Base-by-base conservation (phyloP, 2,888 invertebrate species). In the Netelia melanura region DNA sequence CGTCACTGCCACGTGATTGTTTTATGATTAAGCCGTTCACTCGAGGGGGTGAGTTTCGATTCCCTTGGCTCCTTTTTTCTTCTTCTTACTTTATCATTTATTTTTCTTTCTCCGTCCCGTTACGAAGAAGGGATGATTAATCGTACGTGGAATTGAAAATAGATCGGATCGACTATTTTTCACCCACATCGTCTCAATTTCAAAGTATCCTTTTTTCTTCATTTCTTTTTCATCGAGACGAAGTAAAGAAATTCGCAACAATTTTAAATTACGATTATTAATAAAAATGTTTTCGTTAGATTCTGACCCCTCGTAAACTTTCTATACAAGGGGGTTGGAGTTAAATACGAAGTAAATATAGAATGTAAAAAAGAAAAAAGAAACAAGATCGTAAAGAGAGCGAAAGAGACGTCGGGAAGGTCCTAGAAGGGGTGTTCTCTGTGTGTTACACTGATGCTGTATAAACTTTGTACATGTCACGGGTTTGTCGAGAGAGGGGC, bases 21-120 rank as follows among this genome's bases (percentile, higher is more conserved):
- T 93, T 93, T 92, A 93, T 91, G 93, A 93, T 93, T 92, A 92
- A 93, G 93, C 92, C 91, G 93, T 93, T 93, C 92, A 84, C 83
- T 81, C 77, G 82, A 70, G 67, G 71, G 76, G 72, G 68, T 74
- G 80, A 76, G 67, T 72, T 83, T 77, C 71, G 83, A 85, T 77
- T 67, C 61, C 65, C 62, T 72, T 80, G 25, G 74, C 65, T 72
- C 17, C 21, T 30, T 52, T 43, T 74, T 44, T 30, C 30, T 67
- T 44, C 67, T 11, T 44, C 11, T 21, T 21, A 0, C 65, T 43
- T 30, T 30, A 30, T 5, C 58, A 62, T 23, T 14, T 76, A 25
- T 43, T 61, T 68, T 17, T 38, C 71, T 64, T 64, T 70, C 78
- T 43, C 38, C 38, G 21, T 56, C 56, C 43, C 56, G 48, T 48